Percentiles rank a stretch among this genome's conserved stretches.
phyloP scores from a whole-genome alignment of 2,113 vertebrate genomes.

The Thunnus maccoyii region DNA sequence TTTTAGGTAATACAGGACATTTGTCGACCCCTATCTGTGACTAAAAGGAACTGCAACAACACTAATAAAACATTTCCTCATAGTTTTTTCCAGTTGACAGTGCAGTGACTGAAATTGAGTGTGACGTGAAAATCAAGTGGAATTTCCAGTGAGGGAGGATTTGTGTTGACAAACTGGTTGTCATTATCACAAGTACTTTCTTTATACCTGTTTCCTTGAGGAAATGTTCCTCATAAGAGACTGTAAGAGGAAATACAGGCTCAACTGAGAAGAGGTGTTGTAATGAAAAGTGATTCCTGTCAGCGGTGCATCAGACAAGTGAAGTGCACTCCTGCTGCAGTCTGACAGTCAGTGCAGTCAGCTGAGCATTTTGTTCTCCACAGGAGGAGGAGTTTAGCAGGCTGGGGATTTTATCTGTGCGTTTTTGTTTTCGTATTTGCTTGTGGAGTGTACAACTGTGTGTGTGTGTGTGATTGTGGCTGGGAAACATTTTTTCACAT shows the following conservation, averaged over 20 bases:
- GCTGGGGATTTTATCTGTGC: constrained; percentile 65
- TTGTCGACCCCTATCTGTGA: constrained; percentile 36
- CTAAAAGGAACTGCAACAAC: constrained; percentile 30
- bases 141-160: not conserved
- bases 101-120: not conserved
- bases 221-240: not conserved
- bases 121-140: not conserved
- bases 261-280: no score
- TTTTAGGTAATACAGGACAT: not conserved
- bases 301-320: not conserved
- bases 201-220: not conserved
- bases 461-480: constrained; percentile 45
- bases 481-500: constrained; percentile 66
- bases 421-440: constrained; percentile 59
- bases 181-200: not conserved
- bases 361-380: constrained; percentile 64
- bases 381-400: constrained; percentile 57
- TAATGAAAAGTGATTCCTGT: not conserved
- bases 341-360: constrained; percentile 49
- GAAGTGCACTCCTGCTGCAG: not conserved
- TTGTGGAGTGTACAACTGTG: constrained; percentile 45
- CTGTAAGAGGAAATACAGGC: not conserved
- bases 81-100: not conserved
- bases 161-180: not conserved
- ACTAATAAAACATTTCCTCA: not conserved